These are phyloP conservation scores for Drosophila greeni DNA, from an alignment of 2,888 invertebrate species.

Conservation along the genomic window DNA sequence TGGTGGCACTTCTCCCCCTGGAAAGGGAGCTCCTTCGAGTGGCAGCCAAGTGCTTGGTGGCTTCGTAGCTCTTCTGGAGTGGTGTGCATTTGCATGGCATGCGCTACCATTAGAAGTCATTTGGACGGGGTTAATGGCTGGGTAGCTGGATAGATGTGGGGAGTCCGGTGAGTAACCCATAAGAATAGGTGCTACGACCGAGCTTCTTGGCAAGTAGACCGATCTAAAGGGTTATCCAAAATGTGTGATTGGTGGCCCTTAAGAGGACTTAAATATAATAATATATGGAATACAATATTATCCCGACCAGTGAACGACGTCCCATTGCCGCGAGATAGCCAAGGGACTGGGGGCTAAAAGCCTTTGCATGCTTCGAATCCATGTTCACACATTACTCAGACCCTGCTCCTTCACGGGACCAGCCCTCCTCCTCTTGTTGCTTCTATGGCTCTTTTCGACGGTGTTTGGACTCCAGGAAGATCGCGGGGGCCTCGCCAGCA, in stretches of 20 bases:
- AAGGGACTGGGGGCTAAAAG: conserved; percentile 50
- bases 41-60: conserved; percentile 41
- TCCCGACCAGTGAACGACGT: not conserved
- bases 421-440: conserved; percentile 20
- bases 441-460: conserved; percentile 49
- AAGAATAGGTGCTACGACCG: conserved; percentile 20
- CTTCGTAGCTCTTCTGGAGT: conserved; percentile 58
- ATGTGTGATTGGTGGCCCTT: conserved; percentile 11
- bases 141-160: not conserved
- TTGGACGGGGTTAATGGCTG: conserved; percentile 63
- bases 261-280: conserved; percentile 4
- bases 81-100: conserved; percentile 70
- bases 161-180: conserved; percentile 9
- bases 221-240: conserved; percentile 3
- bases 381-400: conserved; percentile 72
- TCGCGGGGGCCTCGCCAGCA: conserved; percentile 61
- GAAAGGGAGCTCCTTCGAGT: conserved; percentile 58
- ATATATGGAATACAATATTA: conserved; percentile 12
- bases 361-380: conserved; percentile 59
- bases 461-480: conserved; percentile 61
- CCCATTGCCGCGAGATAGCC: conserved; percentile 4
- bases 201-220: conserved; percentile 15
- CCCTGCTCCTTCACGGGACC: conserved; percentile 19
- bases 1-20: conserved; percentile 37
- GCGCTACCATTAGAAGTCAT: conserved; percentile 71